Conservation (phyloP, 2,113 vertebrate species). For the Zosterops borbonicus region DNA sequence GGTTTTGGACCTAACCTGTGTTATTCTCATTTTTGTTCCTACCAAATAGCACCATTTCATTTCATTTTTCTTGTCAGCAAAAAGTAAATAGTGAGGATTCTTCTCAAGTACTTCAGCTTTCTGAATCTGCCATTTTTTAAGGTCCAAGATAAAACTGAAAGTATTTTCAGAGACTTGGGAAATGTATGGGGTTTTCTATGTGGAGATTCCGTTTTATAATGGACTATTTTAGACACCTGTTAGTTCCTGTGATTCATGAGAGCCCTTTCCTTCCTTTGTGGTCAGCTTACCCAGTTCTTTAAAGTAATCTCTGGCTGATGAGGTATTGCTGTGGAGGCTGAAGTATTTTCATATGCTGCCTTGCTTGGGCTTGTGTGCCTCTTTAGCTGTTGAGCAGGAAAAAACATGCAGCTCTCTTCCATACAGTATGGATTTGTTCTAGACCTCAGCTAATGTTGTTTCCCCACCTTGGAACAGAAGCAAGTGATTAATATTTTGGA, state of each 20-base stretch:
- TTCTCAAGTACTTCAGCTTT: neutral
- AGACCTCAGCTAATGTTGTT: neutral
- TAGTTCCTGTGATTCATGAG: neutral
- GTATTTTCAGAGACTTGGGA: neutral
- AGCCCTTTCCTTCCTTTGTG: neutral
- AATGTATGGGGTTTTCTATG: neutral
- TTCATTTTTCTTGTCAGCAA: neutral
- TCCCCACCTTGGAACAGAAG: neutral
- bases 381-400: neutral
- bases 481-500: neutral
- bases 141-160: neutral
- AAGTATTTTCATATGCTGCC: neutral
- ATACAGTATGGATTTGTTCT: neutral
- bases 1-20: neutral
- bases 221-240: neutral
- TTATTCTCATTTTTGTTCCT: neutral
- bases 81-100: neutral
- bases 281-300: neutral
- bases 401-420: neutral
- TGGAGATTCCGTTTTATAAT: neutral
- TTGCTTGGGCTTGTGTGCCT: neutral
- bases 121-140: neutral
- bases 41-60: neutral
- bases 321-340: neutral
- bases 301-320: neutral